These are phyloP conservation scores for Willisornis vidua DNA, from an alignment of 2,113 vertebrate species.

Conservation along the genomic window DNA sequence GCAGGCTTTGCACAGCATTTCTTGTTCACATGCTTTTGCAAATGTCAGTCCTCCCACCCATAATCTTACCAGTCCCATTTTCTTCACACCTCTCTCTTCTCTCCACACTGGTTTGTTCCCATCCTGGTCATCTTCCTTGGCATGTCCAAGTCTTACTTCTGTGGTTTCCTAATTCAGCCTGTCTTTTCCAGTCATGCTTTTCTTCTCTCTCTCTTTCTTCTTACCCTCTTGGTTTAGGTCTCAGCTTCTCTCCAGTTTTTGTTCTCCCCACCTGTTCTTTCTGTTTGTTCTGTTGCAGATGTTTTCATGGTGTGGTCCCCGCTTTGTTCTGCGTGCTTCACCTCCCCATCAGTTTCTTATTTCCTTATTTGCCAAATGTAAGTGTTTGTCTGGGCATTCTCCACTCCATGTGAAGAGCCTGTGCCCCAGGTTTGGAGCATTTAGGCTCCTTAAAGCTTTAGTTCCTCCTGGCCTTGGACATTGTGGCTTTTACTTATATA, in stretches of 20 bases:
- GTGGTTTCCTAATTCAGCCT: neutral
- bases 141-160: neutral
- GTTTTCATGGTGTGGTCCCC: accelerated
- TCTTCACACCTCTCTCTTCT: neutral
- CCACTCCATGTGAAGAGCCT: neutral
- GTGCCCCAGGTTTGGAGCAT: neutral
- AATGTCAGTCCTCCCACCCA: neutral
- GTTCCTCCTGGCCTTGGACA: neutral
- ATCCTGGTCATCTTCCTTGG: neutral
- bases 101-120: neutral
- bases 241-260: neutral
- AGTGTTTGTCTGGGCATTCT: neutral
- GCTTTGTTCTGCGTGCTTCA: neutral
- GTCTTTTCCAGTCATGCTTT: neutral
- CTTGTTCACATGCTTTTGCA: neutral
- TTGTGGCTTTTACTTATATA: neutral
- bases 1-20: neutral
- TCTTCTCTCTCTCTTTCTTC: neutral
- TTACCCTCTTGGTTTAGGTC: neutral
- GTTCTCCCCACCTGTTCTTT: neutral
- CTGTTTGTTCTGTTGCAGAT: neutral
- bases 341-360: neutral
- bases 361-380: neutral
- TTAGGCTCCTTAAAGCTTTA: neutral
- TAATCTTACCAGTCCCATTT: neutral